A percentile compares a stretch with the other conserved stretches of the same genome.
phyloP scores from a whole-genome alignment of 2,113 vertebrate genomes.

The Thunnus thynnus region DNA sequence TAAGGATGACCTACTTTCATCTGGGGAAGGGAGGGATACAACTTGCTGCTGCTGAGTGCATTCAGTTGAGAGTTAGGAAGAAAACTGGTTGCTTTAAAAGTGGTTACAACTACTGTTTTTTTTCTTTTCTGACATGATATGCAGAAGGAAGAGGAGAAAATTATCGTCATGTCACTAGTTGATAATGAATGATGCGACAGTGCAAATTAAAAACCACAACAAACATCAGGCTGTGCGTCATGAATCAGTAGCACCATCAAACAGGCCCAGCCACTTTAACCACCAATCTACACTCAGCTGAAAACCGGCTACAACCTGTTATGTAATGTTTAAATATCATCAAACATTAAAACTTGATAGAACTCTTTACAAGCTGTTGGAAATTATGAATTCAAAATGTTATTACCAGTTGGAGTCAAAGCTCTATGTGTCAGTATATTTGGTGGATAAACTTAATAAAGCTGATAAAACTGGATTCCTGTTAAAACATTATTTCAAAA shows the following conservation, averaged over 20 bases:
- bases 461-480: too few species aligned
- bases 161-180: background rate
- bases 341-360: too few species aligned
- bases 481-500: too few species aligned
- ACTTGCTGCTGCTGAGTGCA: background rate
- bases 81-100: background rate
- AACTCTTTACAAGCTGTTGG: too few species aligned
- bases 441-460: too few species aligned
- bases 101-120: background rate
- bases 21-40: background rate
- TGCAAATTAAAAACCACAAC: constrained; percentile 1
- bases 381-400: too few species aligned
- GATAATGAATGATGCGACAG: background rate
- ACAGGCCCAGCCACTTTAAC: constrained; percentile 1
- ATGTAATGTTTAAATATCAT: too few species aligned
- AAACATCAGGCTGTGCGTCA: background rate
- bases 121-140: background rate
- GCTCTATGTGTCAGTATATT: too few species aligned
- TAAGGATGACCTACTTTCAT: constrained; percentile 45
- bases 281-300: background rate
- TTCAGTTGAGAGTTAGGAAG: background rate
- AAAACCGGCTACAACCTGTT: background rate
- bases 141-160: background rate
- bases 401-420: too few species aligned
- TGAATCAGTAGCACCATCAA: background rate